Base-by-base conservation (phyloP, 2,888 invertebrate species). In the Scaptodrosophila latifasciaeformis region DNA sequence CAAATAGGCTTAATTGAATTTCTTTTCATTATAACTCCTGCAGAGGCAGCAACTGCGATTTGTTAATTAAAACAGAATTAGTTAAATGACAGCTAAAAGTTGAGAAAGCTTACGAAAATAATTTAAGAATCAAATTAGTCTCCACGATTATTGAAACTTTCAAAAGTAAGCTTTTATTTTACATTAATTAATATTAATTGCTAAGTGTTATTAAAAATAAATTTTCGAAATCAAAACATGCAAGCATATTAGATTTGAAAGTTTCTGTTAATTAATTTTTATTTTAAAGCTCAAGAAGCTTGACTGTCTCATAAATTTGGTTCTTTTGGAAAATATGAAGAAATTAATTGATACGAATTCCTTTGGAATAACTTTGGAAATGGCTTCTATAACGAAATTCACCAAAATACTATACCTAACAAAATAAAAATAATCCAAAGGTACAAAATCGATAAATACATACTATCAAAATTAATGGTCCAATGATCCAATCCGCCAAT, bases 1-100 rank as follows among this genome's bases (percentile, higher is more conserved):
- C 82, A 85, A 86, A 85, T 86, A 85, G 85, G 85, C 85, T 84
- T 85, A 84, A 85, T 85, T 85, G 82, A 85, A 86, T 85, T 84
- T 82, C 75, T 81, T 77, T 71, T 70, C 74, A 76, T 69, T 15
- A 37, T 15, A 15, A 48, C 13, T 37, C 19, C 17, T 35, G 17
- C 47, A 27, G 27, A 19, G 13, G 17, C 24, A 30, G 12, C 57
- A 66, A 19, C 62, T 65, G 65, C 57, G 76, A 62, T 72, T 68
- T 80, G 72, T 80, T 81, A 80, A 81, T 82, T 82, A 82, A 82
- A 81, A 80, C 59, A 65, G 64, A 75, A 70, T 74, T 67, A 76
- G 67, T 6, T 10, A 6, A 9, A 5, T 31, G 31, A 10, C 31
- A 31, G 31, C 10, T 31, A 10, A 4, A 17, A 13, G 37, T 17